Conservation (phyloP, 1,140 invertebrate genomes). For the Zeugodacus cucurbitae region DNA sequence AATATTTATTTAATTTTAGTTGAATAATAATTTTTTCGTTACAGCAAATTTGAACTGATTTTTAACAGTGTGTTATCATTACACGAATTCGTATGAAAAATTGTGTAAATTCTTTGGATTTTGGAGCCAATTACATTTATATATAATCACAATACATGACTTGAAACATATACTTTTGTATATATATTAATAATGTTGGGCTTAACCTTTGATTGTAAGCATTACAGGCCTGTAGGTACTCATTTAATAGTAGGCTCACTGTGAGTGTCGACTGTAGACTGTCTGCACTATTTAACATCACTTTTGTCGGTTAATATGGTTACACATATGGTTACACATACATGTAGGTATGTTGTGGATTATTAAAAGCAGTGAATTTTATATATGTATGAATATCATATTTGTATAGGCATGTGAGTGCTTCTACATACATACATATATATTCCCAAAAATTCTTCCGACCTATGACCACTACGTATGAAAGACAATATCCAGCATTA, state of each 20-base stretch:
- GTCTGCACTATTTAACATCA: constrained; percentile 8
- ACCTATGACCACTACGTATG: neutral
- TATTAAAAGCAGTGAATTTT: neutral
- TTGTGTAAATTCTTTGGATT: too few species aligned
- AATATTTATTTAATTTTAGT: too few species aligned
- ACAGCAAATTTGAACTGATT: too few species aligned
- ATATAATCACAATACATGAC: neutral
- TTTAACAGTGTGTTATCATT: too few species aligned
- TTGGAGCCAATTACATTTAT: too few species aligned
- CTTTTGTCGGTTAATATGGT: neutral
- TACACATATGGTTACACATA: neutral
- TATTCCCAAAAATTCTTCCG: neutral
- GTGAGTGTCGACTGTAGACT: neutral
- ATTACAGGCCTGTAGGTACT: neutral
- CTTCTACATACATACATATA: neutral
- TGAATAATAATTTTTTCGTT: too few species aligned
- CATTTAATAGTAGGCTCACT: neutral
- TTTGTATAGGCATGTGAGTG: neutral
- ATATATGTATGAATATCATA: too few species aligned
- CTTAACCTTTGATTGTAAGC: neutral
- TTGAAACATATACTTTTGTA: neutral
- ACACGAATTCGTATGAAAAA: too few species aligned
- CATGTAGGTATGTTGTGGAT: neutral
- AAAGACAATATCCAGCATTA: neutral
- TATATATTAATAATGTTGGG: neutral